A percentile compares a stretch with the other conserved stretches of the same genome.
Conservation (phyloP, 2,888 invertebrate species). For the Lathronympha strigana region DNA sequence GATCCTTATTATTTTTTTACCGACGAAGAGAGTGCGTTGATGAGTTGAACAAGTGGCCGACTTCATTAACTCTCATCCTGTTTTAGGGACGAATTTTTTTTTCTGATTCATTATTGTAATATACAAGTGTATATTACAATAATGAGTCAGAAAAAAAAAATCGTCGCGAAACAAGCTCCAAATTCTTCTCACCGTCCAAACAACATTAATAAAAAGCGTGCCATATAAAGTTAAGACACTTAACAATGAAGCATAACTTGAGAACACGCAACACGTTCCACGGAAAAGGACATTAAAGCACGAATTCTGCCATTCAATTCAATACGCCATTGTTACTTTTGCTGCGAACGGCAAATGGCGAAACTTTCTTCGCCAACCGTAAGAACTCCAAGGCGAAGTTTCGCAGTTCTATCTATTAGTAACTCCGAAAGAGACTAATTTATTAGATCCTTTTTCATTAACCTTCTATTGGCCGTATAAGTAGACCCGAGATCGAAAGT, state of each 20-base stretch:
- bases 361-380: constrained; percentile 35
- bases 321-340: constrained; percentile 46
- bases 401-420: constrained; percentile 42
- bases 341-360: constrained; percentile 37
- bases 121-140: too few relatives aligned
- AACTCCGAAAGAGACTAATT: constrained; percentile 45
- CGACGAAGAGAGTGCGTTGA: too few relatives aligned
- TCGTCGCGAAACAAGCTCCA: not conserved
- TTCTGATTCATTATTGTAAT: not conserved
- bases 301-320: constrained; percentile 53
- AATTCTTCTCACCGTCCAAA: not conserved
- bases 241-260: constrained; percentile 32
- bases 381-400: constrained; percentile 36
- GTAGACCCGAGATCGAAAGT: constrained; percentile 40
- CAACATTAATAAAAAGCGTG: constrained; percentile 19
- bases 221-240: constrained; percentile 17
- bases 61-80: too few relatives aligned
- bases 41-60: too few relatives aligned
- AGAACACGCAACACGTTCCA: constrained; percentile 34
- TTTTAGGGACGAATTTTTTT: not conserved
- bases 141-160: not conserved
- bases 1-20: too few relatives aligned
- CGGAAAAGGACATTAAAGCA: constrained; percentile 45
- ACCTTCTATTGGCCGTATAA: constrained; percentile 42
- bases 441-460: constrained; percentile 48